Percentiles rank a stretch among this genome's conserved stretches.
These are phyloP conservation scores for Syrrhaptes paradoxus DNA, from an alignment of 2,113 vertebrate genomes.

Conservation along the genomic window DNA sequence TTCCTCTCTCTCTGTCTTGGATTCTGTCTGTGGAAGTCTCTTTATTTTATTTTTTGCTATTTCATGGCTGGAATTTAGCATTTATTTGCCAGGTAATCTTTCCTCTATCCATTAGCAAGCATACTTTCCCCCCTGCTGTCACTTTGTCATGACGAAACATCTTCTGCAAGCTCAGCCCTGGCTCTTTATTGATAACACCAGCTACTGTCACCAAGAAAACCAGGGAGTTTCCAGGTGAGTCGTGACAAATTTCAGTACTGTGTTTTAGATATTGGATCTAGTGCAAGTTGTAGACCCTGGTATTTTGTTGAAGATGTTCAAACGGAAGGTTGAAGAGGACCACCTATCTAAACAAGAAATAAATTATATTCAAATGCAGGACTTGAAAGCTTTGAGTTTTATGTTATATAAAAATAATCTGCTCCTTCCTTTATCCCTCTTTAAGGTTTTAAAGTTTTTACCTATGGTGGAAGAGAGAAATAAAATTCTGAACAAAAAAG, in stretches of 20 bases:
- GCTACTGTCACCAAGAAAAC: neutral
- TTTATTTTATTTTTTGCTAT: neutral
- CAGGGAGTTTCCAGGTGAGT: neutral
- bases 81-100: neutral
- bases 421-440: neutral
- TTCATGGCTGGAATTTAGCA: neutral
- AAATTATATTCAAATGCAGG: neutral
- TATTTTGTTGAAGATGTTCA: neutral
- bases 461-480: neutral
- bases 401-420: neutral
- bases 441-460: neutral
- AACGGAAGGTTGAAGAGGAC: neutral
- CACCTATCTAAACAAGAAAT: neutral
- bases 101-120: neutral
- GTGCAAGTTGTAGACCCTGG: neutral
- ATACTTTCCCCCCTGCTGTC: rapidly evolving
- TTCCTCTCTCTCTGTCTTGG: neutral
- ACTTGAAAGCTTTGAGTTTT: neutral
- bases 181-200: neutral
- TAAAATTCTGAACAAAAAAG: neutral
- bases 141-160: neutral
- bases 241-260: neutral
- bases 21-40: neutral
- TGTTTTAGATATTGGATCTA: neutral
- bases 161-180: neutral